These are phyloP conservation scores for Atlantisia rogersi DNA, from an alignment of 2,113 vertebrate species.

Conservation along the genomic window DNA sequence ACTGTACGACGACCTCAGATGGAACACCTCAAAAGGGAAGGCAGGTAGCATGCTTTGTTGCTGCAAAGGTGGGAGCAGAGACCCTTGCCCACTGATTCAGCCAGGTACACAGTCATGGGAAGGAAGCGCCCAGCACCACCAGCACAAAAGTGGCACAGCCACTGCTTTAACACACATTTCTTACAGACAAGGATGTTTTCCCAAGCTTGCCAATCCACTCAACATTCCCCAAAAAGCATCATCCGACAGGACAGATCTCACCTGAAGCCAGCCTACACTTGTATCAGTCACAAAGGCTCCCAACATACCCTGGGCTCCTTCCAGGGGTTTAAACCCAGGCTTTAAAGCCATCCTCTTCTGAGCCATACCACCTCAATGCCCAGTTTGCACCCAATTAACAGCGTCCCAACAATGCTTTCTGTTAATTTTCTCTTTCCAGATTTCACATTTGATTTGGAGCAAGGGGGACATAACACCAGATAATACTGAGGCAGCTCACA, in stretches of 20 bases:
- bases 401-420: background rate
- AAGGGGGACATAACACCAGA: background rate
- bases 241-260: background rate
- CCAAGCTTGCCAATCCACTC: background rate
- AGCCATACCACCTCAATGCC: background rate
- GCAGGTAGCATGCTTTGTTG: background rate
- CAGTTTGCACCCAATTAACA: background rate
- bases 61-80: background rate
- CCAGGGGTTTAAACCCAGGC: background rate
- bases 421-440: background rate
- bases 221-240: background rate
- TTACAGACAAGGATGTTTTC: background rate
- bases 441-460: background rate
- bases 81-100: background rate
- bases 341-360: background rate
- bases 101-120: fast-evolving
- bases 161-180: background rate
- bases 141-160: fast-evolving
- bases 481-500: background rate
- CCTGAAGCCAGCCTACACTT: background rate
- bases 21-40: background rate
- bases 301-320: fast-evolving
- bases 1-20: fast-evolving
- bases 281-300: background rate
- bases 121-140: background rate